Conservation (phyloP, 2,797 vertebrate genomes). For the Otolemur crassicaudatus region DNA sequence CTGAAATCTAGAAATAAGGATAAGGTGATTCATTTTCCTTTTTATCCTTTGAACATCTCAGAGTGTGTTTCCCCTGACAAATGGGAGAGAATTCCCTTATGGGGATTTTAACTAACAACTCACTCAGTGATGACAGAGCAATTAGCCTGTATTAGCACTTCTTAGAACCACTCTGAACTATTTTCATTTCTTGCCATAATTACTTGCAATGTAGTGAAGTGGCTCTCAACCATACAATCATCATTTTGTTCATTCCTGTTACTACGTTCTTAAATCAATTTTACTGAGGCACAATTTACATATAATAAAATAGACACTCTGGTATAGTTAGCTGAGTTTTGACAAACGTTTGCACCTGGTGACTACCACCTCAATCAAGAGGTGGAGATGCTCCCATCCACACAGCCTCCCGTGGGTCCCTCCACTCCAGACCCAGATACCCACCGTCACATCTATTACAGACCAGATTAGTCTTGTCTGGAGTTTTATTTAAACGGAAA, state of each 20-base stretch:
- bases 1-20: conserved; percentile 32
- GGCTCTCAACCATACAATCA: background rate
- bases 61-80: background rate
- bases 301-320: background rate
- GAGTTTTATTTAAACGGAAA: conserved; percentile 23
- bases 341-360: background rate
- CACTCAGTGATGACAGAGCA: conserved; percentile 19
- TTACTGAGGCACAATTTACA: conserved; percentile 13
- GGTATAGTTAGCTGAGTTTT: background rate
- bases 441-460: background rate
- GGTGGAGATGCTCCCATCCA: background rate
- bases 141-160: conserved; percentile 20
- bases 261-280: background rate
- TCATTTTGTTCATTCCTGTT: background rate
- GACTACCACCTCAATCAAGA: background rate
- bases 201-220: background rate
- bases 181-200: conserved; percentile 46
- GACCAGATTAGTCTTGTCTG: background rate
- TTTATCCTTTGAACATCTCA: background rate
- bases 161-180: conserved; percentile 17
- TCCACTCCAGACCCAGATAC: background rate
- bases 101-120: conserved; percentile 50
- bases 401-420: background rate
- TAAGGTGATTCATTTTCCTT: background rate
- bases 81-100: background rate